Conservation (phyloP, 2,113 vertebrate species). For the Petroica traversi region DNA sequence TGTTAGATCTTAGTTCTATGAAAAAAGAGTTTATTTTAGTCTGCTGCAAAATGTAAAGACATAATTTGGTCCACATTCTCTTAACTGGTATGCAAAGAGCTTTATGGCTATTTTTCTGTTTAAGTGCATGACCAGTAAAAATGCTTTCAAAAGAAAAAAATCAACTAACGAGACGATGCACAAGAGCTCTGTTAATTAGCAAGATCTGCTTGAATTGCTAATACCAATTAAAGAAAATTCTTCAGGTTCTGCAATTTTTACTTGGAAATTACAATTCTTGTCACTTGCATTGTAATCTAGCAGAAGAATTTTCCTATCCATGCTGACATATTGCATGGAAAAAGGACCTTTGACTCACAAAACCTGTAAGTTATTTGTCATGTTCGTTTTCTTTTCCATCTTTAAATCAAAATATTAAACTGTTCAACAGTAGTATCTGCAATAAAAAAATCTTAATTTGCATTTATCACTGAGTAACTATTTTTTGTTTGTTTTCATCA, state of each 20-base stretch:
- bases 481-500: background rate
- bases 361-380: background rate
- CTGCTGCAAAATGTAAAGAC: background rate
- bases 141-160: constrained; percentile 25
- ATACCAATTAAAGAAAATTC: background rate
- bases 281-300: background rate
- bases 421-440: background rate
- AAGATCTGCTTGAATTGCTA: constrained; percentile 25
- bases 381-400: background rate
- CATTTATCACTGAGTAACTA: background rate
- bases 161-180: background rate
- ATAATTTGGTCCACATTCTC: background rate
- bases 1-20: constrained; percentile 35
- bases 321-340: background rate
- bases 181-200: constrained; percentile 11
- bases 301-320: background rate
- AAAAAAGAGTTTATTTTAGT: constrained; percentile 20
- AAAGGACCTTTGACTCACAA: background rate
- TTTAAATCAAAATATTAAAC: background rate
- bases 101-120: constrained; percentile 24
- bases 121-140: constrained; percentile 4
- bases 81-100: background rate
- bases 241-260: background rate
- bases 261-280: background rate
- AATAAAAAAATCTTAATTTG: background rate